Percentiles rank a stretch among this genome's conserved stretches.
Evolutionary conservation across 2,888 invertebrate species (phyloP).

Genomic region (Drosophila aldrichi): DNA sequence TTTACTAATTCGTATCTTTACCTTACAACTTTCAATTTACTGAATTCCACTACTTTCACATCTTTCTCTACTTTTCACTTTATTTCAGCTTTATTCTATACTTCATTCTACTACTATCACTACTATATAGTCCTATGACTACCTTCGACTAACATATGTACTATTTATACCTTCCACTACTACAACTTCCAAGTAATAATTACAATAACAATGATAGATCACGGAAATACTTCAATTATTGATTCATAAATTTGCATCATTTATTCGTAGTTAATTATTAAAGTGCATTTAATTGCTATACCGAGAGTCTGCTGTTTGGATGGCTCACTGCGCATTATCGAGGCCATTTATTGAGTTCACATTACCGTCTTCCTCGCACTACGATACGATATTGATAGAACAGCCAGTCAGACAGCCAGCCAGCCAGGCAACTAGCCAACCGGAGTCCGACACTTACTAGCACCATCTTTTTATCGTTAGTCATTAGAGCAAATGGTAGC

Average conservation of each 20-base stretch:
- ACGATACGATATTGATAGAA: constrained; percentile 25
- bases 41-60: no score
- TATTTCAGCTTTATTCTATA: no score
- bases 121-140: no score
- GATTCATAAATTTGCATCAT: neutral
- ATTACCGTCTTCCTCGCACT: constrained; percentile 1
- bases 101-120: no score
- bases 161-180: no score
- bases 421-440: no score
- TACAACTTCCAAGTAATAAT: neutral
- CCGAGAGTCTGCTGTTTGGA: neutral
- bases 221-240: neutral
- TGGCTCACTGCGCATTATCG: constrained; percentile 13
- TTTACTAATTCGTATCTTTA: no score
- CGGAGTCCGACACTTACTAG: constrained; percentile 9
- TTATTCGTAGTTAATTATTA: neutral
- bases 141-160: no score
- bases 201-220: neutral
- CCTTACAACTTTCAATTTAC: no score
- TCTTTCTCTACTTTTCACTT: no score
- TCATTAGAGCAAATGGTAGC: constrained; percentile 49
- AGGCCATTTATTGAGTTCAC: constrained; percentile 11
- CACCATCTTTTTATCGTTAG: constrained; percentile 43
- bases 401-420: neutral
- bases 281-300: constrained; percentile 2